Evolutionary conservation across 23 tunicate genomes (phyloP).

Genomic region (Trididemnum nubilum): DNA sequence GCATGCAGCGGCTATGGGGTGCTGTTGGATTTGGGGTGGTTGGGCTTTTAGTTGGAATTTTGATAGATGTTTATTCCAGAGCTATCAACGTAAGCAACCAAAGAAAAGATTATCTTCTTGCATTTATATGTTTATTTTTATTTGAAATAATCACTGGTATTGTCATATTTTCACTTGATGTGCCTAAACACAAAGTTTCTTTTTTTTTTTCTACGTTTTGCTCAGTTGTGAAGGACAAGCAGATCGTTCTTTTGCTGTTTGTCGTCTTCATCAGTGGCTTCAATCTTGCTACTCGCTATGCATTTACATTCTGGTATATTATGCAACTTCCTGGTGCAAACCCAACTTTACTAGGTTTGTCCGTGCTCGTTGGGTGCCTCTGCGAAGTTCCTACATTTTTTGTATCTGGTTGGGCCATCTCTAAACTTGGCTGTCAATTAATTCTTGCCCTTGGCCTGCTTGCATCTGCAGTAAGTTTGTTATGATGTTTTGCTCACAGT

Average conservation of each 20-base stretch:
- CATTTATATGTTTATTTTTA: constrained; percentile 32
- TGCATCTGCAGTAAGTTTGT: constrained; percentile 55
- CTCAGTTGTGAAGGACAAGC: constrained; percentile 8
- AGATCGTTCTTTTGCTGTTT: constrained; percentile 23
- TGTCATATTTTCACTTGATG: constrained; percentile 29
- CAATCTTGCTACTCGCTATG: constrained; percentile 37
- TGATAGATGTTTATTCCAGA: constrained; percentile 26
- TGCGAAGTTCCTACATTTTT: constrained; percentile 66
- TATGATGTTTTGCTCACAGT: no score
- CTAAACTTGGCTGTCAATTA: constrained; percentile 40
- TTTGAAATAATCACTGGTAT: constrained; percentile 27
- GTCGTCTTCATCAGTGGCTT: constrained; percentile 46
- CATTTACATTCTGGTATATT: constrained; percentile 65
- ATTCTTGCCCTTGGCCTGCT: constrained; percentile 43
- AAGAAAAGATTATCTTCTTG: constrained; percentile 48
- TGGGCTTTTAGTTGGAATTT: constrained; percentile 45
- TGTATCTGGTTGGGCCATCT: constrained; percentile 48
- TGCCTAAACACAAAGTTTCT: constrained; percentile 41
- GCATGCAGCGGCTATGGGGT: constrained; percentile 83
- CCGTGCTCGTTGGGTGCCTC: constrained; percentile 33
- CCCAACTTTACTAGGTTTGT: constrained; percentile 45
- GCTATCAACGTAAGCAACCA: background rate
- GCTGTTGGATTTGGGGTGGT: constrained; percentile 73
- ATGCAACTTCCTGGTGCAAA: constrained; percentile 35
- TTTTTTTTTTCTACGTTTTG: constrained; percentile 36